A percentile compares a stretch with the other conserved stretches of the same genome.
Conservation (phyloP, 2,888 invertebrate genomes). For the Hyalella azteca region DNA sequence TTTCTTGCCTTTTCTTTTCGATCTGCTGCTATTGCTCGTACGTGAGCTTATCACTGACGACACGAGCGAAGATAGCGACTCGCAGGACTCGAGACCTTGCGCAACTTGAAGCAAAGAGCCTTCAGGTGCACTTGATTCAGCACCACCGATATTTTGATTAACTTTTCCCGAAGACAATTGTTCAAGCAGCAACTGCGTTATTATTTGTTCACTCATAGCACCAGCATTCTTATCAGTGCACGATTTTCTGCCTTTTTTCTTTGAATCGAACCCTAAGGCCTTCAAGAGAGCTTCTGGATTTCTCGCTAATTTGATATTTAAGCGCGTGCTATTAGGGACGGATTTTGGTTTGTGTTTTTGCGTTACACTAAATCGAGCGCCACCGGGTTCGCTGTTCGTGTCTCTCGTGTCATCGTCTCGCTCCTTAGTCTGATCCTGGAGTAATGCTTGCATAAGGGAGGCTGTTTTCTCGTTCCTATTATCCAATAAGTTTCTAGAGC, state of each 20-base stretch:
- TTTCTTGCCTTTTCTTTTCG: slow-evolving; percentile 36
- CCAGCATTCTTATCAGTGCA: neutral
- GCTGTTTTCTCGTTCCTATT: slow-evolving; percentile 51
- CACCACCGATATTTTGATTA: neutral
- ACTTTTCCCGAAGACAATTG: slow-evolving; percentile 9
- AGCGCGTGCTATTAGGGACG: slow-evolving; percentile 46
- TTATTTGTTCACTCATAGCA: slow-evolving; percentile 38
- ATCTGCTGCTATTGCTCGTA: slow-evolving; percentile 45
- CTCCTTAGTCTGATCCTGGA: slow-evolving; percentile 39
- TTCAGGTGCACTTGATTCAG: neutral
- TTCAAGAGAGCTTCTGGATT: slow-evolving; percentile 48
- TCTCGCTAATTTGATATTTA: slow-evolving; percentile 38
- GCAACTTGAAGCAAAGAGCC: neutral
- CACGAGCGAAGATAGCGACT: slow-evolving; percentile 47
- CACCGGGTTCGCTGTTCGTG: slow-evolving; percentile 57
- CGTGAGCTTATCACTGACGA: slow-evolving; percentile 51
- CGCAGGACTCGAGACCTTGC: slow-evolving; percentile 39
- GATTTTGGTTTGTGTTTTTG: slow-evolving; percentile 47
- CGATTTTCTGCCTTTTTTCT: neutral
- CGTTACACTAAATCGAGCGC: slow-evolving; percentile 44
- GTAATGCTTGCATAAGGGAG: slow-evolving; percentile 47
- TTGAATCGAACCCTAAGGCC: slow-evolving; percentile 39
- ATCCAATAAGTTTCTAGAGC: slow-evolving; percentile 47
- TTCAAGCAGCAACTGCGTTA: slow-evolving; percentile 40
- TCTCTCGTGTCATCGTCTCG: slow-evolving; percentile 41